These are phyloP conservation scores for Setipinna tenuifilis DNA, from an alignment of 2,797 vertebrate species.

Conservation along the genomic window DNA sequence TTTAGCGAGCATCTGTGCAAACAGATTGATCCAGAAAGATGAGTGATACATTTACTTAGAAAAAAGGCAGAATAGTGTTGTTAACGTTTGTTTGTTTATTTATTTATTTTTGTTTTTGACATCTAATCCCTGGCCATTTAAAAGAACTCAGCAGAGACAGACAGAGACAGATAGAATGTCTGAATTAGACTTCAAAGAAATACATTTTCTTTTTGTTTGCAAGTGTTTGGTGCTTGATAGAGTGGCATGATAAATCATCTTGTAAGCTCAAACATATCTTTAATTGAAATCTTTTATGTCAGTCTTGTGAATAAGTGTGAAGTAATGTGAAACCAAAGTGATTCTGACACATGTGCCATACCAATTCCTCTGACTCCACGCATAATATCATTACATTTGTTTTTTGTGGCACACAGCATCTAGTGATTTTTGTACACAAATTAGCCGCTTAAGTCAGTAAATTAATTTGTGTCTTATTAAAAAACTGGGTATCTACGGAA, in stretches of 20 bases:
- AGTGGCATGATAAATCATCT: slow-evolving; percentile 1
- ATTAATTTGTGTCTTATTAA: slow-evolving; percentile 57
- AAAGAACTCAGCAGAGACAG: slow-evolving; percentile 1
- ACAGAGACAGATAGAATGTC: not conserved
- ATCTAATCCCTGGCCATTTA: slow-evolving; percentile 15
- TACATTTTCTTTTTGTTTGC: not conserved
- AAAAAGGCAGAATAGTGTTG: slow-evolving; percentile 14
- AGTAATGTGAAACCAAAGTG: slow-evolving; percentile 12
- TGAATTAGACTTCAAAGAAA: not conserved
- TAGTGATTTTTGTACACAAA: slow-evolving; percentile 67
- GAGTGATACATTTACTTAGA: slow-evolving; percentile 30
- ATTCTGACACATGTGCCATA: not conserved
- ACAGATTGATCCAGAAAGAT: slow-evolving; percentile 21
- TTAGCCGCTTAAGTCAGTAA: slow-evolving; percentile 58
- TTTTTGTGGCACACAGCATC: slow-evolving; percentile 52
- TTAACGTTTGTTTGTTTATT: not conserved
- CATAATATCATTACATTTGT: slow-evolving; percentile 46
- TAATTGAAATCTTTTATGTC: slow-evolving; percentile 3
- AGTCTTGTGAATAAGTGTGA: too few species aligned
- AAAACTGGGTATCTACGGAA: slow-evolving; percentile 54
- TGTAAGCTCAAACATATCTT: not conserved
- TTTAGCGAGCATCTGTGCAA: slow-evolving; percentile 26
- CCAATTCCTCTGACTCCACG: not conserved
- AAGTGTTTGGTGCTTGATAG: not conserved
- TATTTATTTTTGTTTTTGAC: slow-evolving; percentile 18